Evolutionary conservation across 2,113 vertebrate species (phyloP), one percentile per base, ranked within the genome.

Genomic region (Cyanoramphus novaezelandiae): DNA sequence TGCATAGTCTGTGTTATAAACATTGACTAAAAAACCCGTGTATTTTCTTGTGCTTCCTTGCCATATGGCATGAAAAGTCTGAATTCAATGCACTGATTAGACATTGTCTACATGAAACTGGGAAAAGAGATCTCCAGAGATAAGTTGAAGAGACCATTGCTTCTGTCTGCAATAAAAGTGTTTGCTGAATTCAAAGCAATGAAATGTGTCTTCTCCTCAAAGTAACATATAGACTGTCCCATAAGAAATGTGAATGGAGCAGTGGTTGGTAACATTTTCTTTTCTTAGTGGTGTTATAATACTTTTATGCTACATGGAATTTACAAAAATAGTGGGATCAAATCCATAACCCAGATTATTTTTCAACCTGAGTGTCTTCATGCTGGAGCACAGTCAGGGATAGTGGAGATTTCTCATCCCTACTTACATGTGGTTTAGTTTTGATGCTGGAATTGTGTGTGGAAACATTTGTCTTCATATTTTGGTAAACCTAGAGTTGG

Each of bases 401-500:
- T 2, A 33, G 55, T 39, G 80, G 85, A 24, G 79, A 44, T 20
- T 90, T 82, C 14, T 81, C 49, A 64, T 91, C 63, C 65, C 53
- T 95, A 52, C 76, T 92, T 72, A 57, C 60, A 46, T 1, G 1
- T 14, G 75, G 39, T 86, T 96, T 96, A 67, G 55, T 92, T 69
- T 92, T 97, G 44, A 74, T 90, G 80, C 43, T 33, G 11, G 85
- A 95, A 63, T 77, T 25, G 24, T n/a, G 52, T 20, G 92, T 82
- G 25, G 84, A 62, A 69, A 57, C 2, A 3, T 16, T 71, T 86
- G 83, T 93, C 33, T 91, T 95, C 46, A 16, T 70, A 20, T 96
- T 97, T 72, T 96, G 95, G 64, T 98, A 98, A 91, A 97, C 72
- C 98, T 98, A 82, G 63, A 81, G 37, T 52, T 57, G 52, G n/a